Evolutionary conservation across 2,113 vertebrate genomes (phyloP), one percentile per base, ranked within the genome.

Genomic region (Tangachromis dhanisi): DNA sequence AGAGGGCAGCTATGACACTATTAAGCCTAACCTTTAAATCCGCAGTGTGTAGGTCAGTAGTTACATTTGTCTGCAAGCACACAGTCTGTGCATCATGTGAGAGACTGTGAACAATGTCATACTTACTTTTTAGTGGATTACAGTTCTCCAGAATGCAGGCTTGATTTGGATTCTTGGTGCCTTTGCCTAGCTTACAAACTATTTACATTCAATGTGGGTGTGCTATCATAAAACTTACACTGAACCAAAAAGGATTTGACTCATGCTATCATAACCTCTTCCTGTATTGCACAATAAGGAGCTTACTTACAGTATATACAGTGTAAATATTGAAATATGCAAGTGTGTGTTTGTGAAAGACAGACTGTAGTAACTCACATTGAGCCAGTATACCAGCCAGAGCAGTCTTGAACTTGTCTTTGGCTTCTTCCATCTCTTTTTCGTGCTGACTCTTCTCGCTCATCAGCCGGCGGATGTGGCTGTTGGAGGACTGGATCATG

Each of bases 401-500:
- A 24, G 98, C 98, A 2, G 97, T 97, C 85, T 98, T 99, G 95
- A 99, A 99, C 85, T 98, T 99, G 63, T 99, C 98, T 78, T 98
- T 99, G 81, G 98, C 98, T 88, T 99, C 98, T 29, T 99, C 98
- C 98, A 99, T 97, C 92, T 98, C 98, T 88, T 98, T 99, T 93
- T 99, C 98, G 0, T 99, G 98, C 33, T 97, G 94, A 2, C 97
- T 97, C 89, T 99, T 99, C 95, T 99, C 98, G 0, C 96, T 97
- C 90, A 98, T 96, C 24, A 99, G 96, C 19, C 98, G 95, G 81
- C 98, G 98, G 87, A 99, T 94, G 83, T 99, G 98, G 95, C 98
- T 98, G 93, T 98, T 99, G 86, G 98, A 98, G 0, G 98, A 98
- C 94, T 99, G 98, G 96, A 99, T 98, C 98, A 99, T 99, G 86